A percentile compares a stretch with the other conserved stretches of the same genome.
Evolutionary conservation across 1,140 invertebrate genomes (phyloP).

Genomic region (Drosophila carrolli): DNA sequence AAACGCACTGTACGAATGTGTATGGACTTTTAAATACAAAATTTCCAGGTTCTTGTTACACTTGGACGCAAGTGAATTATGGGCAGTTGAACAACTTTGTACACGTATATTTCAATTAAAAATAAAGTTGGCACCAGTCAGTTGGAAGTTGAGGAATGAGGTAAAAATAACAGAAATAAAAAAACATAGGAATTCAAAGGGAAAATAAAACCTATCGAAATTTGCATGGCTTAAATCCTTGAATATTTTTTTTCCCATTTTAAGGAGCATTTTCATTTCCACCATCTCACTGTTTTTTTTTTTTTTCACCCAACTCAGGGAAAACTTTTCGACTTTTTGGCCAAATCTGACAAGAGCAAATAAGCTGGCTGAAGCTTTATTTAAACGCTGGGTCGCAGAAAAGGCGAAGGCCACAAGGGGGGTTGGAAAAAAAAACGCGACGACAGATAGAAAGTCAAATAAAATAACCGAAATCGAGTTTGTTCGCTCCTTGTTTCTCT

Average conservation of each 20-base stretch:
- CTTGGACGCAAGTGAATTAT: constrained; percentile 57
- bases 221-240: background rate
- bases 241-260: background rate
- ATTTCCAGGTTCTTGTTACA: constrained; percentile 21
- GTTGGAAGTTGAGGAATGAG: background rate
- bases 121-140: constrained; percentile 46
- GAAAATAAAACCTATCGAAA: background rate
- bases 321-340: constrained; percentile 24
- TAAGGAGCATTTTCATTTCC: background rate
- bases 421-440: background rate
- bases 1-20: constrained; percentile 9
- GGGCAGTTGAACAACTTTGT: constrained; percentile 64
- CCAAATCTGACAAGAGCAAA: constrained; percentile 41
- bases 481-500: constrained; percentile 5
- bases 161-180: constrained; percentile 15
- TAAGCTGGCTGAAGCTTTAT: constrained; percentile 31
- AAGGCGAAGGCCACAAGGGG: background rate
- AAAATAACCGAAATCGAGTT: constrained; percentile 15
- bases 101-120: constrained; percentile 69
- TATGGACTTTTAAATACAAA: constrained; percentile 11
- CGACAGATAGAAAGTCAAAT: constrained; percentile 6
- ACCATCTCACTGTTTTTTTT: no score
- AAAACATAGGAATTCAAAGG: background rate
- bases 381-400: constrained; percentile 35
- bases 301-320: background rate